Evolutionary conservation across 2,797 vertebrate species (phyloP), one percentile per base, ranked within the genome.

Genomic region (Propithecus deckenii): DNA sequence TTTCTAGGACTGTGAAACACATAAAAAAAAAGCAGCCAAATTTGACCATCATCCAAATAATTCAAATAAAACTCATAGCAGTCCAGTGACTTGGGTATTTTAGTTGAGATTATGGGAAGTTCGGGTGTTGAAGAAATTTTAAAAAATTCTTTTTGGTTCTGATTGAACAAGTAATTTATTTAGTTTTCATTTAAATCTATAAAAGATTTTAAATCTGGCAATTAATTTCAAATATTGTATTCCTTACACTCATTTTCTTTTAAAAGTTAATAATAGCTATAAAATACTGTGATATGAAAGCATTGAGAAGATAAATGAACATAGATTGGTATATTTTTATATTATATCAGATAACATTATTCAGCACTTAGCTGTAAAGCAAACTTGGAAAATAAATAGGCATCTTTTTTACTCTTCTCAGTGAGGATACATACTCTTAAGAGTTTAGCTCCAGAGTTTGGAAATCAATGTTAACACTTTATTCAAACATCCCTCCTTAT

Each of bases 191-290:
- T 89, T 83, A 69, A 84, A 84, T 84, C 35, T n/a, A 74, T 32
- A 35, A 23, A 84, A 79, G 6, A 90, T 80, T 92, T 63, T 9
- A 90, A 96, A 92, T n/a, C 22, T 55, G 76, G 50, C 11, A 57
- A 28, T n/a, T 94, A 63, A 95, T 86, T 93, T 87, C 75, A 95
- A 71, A 43, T 83, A 81, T 14, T 94, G 7, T 41, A 72, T 76
- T 94, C 35, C 12, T 92, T 75, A 55, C 18, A 55, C 15, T 13
- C 32, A 28, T 79, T 88, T 89, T 61, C 41, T 80, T 80, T 84
- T 57, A 72, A 87, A 89, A 85, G 61, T 79, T 88, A 95, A 57
- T 46, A 86, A 25, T 20, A 89, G 46, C 17, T 63, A 43, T 48
- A 63, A 84, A 84, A 89, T 78, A 43, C 59, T 59, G 14, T 5